Evolutionary conservation across 2,888 invertebrate species (phyloP), one percentile per base, ranked within the genome.

Genomic region (Tholera decimalis): DNA sequence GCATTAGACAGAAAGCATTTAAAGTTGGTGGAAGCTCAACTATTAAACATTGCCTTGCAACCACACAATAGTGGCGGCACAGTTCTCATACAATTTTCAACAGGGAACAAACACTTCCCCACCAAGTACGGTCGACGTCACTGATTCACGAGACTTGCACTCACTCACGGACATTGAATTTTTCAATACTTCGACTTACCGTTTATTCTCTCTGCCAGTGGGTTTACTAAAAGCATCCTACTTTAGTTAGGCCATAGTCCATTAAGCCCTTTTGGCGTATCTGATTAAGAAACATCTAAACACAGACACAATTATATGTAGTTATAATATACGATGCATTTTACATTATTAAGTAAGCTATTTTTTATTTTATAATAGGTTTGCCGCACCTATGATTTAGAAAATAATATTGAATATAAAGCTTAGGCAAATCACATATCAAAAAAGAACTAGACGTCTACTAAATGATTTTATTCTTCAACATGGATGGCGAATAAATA

Each of bases 31-130:
- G n/a, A 54, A 54, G 22, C n/a, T 51, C 46, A 26, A 44, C 22
- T 58, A 77, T 47, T 47, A 61, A 62, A 53, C 11, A 46, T 59
- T 26, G 30, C 33, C n/a, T 39, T 22, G 13, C 9, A 22, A 18
- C 20, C 30, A n/a, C n/a, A 54, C 53, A 66, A 60, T 46, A 30
- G 28, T 15, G 18, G 7, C 30, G 33, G 24, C 57, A 37, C 37
- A 28, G 8, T 35, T 66, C 46, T 20, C 44, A 33, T 47, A 39
- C 46, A 58, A 56, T 75, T 67, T 68, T 33, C 18, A 76, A 46
- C 18, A n/a, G 41, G 41, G 13, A 22, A 30, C 13, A 41, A 22
- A 30, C 13, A 41, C 57, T 55, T 61, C 44, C 46, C 22, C 3
- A 30, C 13, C 7, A 49, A 54, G 30, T 37, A 41, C 13, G 8